phyloP scores from a whole-genome alignment of 1,140 invertebrate species.

The Drosophila cardini region DNA sequence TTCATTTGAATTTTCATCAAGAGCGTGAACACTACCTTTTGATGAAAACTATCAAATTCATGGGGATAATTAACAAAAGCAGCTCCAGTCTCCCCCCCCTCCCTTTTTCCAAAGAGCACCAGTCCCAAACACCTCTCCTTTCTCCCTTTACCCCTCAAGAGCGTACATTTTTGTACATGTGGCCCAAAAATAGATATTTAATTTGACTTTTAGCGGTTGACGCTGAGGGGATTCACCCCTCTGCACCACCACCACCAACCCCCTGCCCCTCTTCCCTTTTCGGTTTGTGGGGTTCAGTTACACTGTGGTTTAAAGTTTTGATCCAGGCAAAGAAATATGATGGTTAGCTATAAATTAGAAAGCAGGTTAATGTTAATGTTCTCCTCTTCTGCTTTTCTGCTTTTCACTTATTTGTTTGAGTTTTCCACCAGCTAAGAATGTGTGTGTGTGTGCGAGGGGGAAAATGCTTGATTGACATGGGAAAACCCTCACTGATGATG shows the following conservation, averaged over 20 bases:
- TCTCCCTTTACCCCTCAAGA: too few species aligned
- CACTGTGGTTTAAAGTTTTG: slow-evolving; percentile 47
- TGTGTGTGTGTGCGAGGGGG: too few species aligned
- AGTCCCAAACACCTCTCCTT: background rate
- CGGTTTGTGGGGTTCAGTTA: slow-evolving; percentile 27
- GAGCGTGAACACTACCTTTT: slow-evolving; percentile 39
- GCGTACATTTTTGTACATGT: slow-evolving; percentile 46
- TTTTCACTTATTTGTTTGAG: slow-evolving; percentile 16
- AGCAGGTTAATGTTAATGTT: slow-evolving; percentile 41
- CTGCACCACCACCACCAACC: too few species aligned
- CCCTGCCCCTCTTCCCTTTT: too few species aligned
- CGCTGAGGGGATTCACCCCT: slow-evolving; percentile 12
- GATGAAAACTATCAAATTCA: slow-evolving; percentile 61
- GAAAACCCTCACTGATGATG: slow-evolving; percentile 6
- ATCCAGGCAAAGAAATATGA: slow-evolving; percentile 45
- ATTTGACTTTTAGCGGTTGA: slow-evolving; percentile 51
- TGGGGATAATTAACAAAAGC: slow-evolving; percentile 57
- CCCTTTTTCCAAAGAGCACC: background rate
- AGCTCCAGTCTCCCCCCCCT: slow-evolving; percentile 3
- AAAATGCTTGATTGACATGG: slow-evolving; percentile 22
- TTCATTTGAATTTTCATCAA: slow-evolving; percentile 50
- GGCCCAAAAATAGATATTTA: slow-evolving; percentile 57
- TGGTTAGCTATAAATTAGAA: slow-evolving; percentile 47
- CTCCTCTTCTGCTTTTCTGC: background rate
- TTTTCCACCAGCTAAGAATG: slow-evolving; percentile 3